These are phyloP conservation scores for Ceyx melanurus DNA, from an alignment of 2,113 vertebrate genomes.

Conservation along the genomic window DNA sequence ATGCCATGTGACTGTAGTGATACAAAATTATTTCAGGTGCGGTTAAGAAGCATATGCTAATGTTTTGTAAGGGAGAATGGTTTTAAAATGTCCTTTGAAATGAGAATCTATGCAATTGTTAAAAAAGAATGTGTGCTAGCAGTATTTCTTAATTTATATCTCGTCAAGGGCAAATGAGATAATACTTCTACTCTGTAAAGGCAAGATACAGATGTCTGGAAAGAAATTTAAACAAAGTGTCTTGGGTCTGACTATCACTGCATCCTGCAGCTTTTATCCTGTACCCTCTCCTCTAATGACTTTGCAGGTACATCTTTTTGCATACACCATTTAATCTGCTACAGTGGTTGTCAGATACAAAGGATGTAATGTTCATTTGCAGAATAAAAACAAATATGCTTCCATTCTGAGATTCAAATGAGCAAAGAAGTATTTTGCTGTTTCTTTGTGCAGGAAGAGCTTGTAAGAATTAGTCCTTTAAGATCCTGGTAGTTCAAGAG, in stretches of 20 bases:
- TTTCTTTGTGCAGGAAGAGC: not conserved
- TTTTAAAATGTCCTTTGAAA: conserved; percentile 8
- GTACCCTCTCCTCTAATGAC: not conserved
- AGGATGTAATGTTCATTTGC: rapidly evolving
- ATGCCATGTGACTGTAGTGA: not conserved
- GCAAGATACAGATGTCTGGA: not conserved
- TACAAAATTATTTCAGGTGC: conserved; percentile 33
- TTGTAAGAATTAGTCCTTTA: not conserved
- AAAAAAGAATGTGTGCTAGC: not conserved
- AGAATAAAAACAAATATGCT: not conserved
- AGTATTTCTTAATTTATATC: not conserved
- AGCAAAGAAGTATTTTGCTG: not conserved
- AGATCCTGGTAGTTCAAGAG: not conserved
- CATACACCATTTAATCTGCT: not conserved
- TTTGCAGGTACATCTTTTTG: not conserved
- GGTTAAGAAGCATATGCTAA: conserved; percentile 6
- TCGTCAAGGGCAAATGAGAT: not conserved
- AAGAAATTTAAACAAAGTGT: not conserved
- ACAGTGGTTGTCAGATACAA: not conserved
- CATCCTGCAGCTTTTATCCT: not conserved
- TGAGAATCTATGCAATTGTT: conserved; percentile 12
- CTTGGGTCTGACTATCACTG: not conserved
- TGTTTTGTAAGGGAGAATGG: not conserved
- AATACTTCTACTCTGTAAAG: not conserved
- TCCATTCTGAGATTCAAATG: not conserved